Evolutionary conservation across 2,113 vertebrate species (phyloP).

Genomic region (Lethenteron camtschaticum): DNA sequence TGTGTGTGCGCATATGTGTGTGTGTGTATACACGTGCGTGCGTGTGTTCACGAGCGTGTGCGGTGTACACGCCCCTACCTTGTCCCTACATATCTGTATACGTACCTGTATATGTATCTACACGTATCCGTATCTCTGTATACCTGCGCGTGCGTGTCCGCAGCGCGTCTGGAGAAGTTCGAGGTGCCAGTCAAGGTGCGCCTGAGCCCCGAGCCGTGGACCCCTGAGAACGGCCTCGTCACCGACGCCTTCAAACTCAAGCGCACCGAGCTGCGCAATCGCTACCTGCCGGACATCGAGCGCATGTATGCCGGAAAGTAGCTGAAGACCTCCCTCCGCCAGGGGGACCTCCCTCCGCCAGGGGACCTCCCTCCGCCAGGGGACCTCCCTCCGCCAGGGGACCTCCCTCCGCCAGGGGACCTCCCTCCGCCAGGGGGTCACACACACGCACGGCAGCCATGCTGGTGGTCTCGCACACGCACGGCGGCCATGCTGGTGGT

Average conservation of each 20-base stretch:
- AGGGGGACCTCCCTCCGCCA: too few relatives aligned
- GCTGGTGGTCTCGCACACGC: too few relatives aligned
- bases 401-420: too few relatives aligned
- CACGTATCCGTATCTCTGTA: background rate
- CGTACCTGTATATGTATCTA: background rate
- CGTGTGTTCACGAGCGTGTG: background rate
- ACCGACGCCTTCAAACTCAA: conserved; percentile 92
- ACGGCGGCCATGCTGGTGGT: too few relatives aligned
- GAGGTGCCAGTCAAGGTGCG: conserved; percentile 71
- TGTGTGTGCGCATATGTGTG: background rate
- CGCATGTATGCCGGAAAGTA: conserved; percentile 39
- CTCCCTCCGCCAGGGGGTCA: too few relatives aligned
- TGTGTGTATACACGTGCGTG: background rate
- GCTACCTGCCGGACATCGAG: conserved; percentile 63
- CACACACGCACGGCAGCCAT: too few relatives aligned
- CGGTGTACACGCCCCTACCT: background rate
- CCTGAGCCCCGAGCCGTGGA: conserved; percentile 69
- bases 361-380: too few relatives aligned
- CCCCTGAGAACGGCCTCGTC: conserved; percentile 73
- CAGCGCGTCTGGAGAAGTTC: conserved; percentile 60
- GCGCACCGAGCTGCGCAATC: conserved; percentile 58
- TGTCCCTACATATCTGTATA: background rate
- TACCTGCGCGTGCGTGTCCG: background rate
- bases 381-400: too few relatives aligned
- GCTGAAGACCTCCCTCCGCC: too few relatives aligned